Conservation (phyloP, 2,888 invertebrate genomes). For the Keiferia lycopersicella region DNA sequence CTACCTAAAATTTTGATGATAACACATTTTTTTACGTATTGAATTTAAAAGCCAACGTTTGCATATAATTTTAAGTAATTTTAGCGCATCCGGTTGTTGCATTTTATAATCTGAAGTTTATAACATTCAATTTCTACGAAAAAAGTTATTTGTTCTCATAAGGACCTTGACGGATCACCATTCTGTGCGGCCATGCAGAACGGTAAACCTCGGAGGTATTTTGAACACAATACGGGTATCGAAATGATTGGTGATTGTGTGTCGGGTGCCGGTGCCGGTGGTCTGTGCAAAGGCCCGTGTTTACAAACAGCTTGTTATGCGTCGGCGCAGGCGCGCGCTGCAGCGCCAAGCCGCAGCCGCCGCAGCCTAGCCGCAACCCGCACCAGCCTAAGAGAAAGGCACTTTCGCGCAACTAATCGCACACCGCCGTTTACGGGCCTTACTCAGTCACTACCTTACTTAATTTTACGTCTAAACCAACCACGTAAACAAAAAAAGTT, state of each 20-base stretch:
- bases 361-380: constrained; percentile 18
- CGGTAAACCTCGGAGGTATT: not conserved
- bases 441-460: constrained; percentile 42
- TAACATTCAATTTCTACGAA: not conserved
- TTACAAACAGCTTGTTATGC: constrained; percentile 65
- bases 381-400: constrained; percentile 69
- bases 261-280: constrained; percentile 25
- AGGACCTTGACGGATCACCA: not conserved
- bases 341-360: constrained; percentile 32
- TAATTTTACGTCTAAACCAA: constrained; percentile 37
- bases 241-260: constrained; percentile 6
- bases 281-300: constrained; percentile 40
- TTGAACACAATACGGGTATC: not conserved
- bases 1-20: not conserved
- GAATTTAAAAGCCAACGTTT: not conserved
- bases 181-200: not conserved
- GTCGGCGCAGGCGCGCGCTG: constrained; percentile 42
- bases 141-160: not conserved
- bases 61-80: no score
- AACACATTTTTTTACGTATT: not conserved
- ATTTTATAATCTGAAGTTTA: not conserved
- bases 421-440: constrained; percentile 41
- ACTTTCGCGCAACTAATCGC: constrained; percentile 67
- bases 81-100: not conserved
- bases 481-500: not conserved